phyloP scores from a whole-genome alignment of 2,113 vertebrate species.

The Petrocephalus microphthalmus region DNA sequence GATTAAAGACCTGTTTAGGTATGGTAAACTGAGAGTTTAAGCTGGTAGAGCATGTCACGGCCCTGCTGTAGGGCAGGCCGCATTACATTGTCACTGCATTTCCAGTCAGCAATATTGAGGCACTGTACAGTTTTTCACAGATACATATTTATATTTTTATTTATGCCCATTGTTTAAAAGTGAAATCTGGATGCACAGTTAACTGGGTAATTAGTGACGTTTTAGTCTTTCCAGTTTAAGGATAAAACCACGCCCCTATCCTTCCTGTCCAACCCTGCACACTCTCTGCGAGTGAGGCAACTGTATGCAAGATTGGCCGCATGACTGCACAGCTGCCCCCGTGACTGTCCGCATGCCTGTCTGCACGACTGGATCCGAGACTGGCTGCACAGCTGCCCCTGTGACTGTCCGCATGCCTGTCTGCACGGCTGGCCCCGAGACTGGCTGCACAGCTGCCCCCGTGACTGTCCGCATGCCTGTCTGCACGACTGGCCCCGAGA shows the following conservation, averaged over 20 bases:
- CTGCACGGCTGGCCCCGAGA: neutral
- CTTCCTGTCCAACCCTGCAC: neutral
- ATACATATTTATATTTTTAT: neutral
- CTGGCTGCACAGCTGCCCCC: neutral
- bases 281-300: too few species aligned
- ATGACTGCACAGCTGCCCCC: constrained; percentile 22
- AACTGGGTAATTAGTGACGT: neutral
- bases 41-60: neutral
- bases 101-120: neutral
- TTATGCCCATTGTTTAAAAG: neutral
- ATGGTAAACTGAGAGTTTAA: constrained; percentile 51
- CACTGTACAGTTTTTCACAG: neutral
- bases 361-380: neutral
- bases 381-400: constrained; percentile 26
- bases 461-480: too few species aligned
- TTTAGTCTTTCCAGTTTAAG: neutral
- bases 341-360: neutral
- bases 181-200: neutral
- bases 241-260: neutral
- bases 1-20: constrained; percentile 57
- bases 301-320: neutral
- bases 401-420: neutral
- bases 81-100: neutral
- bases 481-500: neutral
- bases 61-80: neutral